Base-by-base conservation (phyloP, 1,140 invertebrate species). In the Thaumatotibia leucotreta region DNA sequence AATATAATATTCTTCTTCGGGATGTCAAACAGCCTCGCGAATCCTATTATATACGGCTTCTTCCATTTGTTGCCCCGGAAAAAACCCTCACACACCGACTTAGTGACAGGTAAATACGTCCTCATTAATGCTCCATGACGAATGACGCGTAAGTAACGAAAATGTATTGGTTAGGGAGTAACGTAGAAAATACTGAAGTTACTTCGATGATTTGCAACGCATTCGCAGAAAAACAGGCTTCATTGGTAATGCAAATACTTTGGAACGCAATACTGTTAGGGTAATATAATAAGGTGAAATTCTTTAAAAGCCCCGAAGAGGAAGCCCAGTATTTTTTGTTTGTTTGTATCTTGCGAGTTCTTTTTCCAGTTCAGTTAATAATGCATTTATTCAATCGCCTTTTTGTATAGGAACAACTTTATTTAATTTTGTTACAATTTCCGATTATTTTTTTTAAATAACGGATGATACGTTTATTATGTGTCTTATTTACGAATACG, bases 21-120 rank as follows among this genome's bases (percentile, higher is more conserved):
- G 0, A 96, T 97, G 94, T 96, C 95, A 52, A 97, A 97, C 91
- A 96, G 96, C 80, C 91, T 97, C 72, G 93, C 97, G 49, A 97
- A 97, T 91, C 97, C 97, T 1, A 86, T 97, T 11, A 97, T 97
- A 73, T 97, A 97, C 70, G 96, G 96, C 52, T 96, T 96, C 8
- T 97, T 97, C 87, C 96, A 97, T 82, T 87, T 96, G 35, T 95
- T 94, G 89, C 91, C 92, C 3, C 88, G 86, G 68, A 88, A 87
- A 71, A 86, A 91, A 79, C 74, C 82, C 58, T 86, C 86, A 70
- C 78, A 80, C 61, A 63, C 61, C 61, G 92, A 73, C 85, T 91
- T 71, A 92, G 92, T 82, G 86, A 92, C 89, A 92, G 93, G 89
- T 92, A 92, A 91, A 93, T 35, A 39, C 4, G 17, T 1, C n/a